A percentile compares a stretch with the other conserved stretches of the same genome.
These are phyloP conservation scores for Spatulosminthurus flaviceps DNA, from an alignment of 2,888 invertebrate species.

Conservation along the genomic window DNA sequence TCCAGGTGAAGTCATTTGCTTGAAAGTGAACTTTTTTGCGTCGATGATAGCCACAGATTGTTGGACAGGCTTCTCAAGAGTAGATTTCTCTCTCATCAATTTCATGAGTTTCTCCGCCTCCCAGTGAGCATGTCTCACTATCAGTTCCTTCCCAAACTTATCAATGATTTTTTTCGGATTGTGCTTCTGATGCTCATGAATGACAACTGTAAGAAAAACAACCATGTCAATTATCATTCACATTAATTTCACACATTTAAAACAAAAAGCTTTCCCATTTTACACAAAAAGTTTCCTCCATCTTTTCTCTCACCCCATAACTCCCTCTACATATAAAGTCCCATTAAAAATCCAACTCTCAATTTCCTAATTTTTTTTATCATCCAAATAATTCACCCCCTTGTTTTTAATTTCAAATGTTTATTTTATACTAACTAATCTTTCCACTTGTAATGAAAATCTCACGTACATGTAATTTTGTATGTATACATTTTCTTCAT, in stretches of 20 bases:
- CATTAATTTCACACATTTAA: neutral
- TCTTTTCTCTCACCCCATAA: too few species aligned
- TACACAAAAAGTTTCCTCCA: too few species aligned
- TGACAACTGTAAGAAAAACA: conserved; percentile 51
- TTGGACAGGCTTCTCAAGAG: conserved; percentile 54
- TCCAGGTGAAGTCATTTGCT: conserved; percentile 60
- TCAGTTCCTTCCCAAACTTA: conserved; percentile 59
- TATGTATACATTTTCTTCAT: too few species aligned
- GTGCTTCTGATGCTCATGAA: conserved; percentile 58
- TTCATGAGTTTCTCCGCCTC: conserved; percentile 58
- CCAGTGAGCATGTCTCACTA: conserved; percentile 57
- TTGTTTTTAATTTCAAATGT: too few species aligned
- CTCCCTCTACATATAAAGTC: too few species aligned
- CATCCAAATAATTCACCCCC: too few species aligned
- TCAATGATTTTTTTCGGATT: conserved; percentile 61
- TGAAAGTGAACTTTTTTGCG: conserved; percentile 62
- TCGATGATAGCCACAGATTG: conserved; percentile 60
- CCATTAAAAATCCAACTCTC: too few species aligned
- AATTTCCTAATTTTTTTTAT: too few species aligned
- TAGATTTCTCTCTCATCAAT: conserved; percentile 56
- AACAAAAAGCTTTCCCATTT: too few species aligned
- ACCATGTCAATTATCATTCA: neutral
- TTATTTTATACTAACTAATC: too few species aligned
- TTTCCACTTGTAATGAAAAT: too few species aligned
- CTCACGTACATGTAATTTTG: too few species aligned